Percentiles rank a stretch among this genome's conserved stretches.
phyloP scores from a whole-genome alignment of 2,113 vertebrate species.

The Pelusios castaneus region DNA sequence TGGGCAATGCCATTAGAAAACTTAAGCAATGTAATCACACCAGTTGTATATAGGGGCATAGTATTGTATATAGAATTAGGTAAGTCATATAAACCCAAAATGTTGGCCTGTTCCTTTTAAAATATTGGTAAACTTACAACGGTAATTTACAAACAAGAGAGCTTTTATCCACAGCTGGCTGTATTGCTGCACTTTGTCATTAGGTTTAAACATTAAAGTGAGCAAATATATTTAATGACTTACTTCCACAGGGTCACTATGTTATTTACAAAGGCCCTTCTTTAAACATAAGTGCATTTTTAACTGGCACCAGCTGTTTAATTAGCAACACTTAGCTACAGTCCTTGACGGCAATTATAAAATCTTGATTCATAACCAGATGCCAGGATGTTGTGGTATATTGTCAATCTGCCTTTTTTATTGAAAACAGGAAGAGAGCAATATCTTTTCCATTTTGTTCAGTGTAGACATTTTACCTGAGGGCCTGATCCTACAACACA shows the following conservation, averaged over 20 bases:
- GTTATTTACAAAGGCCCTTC: slow-evolving; percentile 25
- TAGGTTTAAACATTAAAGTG: background rate
- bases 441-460: background rate
- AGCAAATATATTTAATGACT: slow-evolving; percentile 29
- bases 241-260: background rate
- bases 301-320: background rate
- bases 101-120: background rate
- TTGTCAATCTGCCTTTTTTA: background rate
- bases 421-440: background rate
- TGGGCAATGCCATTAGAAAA: background rate
- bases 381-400: background rate
- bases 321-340: background rate
- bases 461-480: background rate
- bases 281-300: background rate
- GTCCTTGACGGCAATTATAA: too few relatives aligned
- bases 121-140: background rate
- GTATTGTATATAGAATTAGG: background rate
- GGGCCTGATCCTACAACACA: background rate
- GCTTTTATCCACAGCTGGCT: background rate
- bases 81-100: background rate
- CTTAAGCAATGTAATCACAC: background rate
- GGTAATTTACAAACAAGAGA: background rate
- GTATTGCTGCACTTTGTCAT: background rate
- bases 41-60: background rate
- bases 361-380: accelerated